Evolutionary conservation across 2,888 invertebrate species (phyloP), one percentile per base, ranked within the genome.

Genomic region (Frankliniella intonsa): DNA sequence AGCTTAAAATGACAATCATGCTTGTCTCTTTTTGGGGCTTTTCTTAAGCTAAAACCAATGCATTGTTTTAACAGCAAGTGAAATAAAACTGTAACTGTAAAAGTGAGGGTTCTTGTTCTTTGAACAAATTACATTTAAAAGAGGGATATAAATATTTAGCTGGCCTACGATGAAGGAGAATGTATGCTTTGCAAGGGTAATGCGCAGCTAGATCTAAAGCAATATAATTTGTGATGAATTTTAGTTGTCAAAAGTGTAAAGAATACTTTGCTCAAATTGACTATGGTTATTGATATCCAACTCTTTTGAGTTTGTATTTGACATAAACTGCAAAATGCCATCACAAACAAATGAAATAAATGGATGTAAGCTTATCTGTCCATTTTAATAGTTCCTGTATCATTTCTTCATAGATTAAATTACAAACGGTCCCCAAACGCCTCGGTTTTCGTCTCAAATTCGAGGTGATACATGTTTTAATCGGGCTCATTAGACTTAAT

Each of bases 221-320:
- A 76, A 76, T 76, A 76, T 25, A 12, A 76, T 76, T 76, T 76
- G 69, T 76, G 69, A 76, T 76, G 22, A 76, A 25, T 12, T 9
- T 22, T 12, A 25, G 69, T 76, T 76, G 69, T 76, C 69, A 76
- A 38, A 38, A 76, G 69, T 76, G 69, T 25, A 12, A 25, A 22
- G 9, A 76, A 76, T 22, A 76, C 22, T 76, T 76, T 76, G 69
- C 69, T 76, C 69, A 76, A 76, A 76, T 10, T 76, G 69, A 12
- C 22, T 76, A 2, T 22, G 69, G 12, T 76, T 76, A 76, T 25
- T 22, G 12, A 76, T 69, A 9, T 10, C 25, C 69, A 76, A 12
- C 12, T 25, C 22, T 76, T 22, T 76, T 17, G 17, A n/a, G 69
- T 76, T 25, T 11, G 25, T 25, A 25, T 76, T 9, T 76, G 69